Conservation (phyloP, 2,113 vertebrate species). For the Sceloporus tristichus region DNA sequence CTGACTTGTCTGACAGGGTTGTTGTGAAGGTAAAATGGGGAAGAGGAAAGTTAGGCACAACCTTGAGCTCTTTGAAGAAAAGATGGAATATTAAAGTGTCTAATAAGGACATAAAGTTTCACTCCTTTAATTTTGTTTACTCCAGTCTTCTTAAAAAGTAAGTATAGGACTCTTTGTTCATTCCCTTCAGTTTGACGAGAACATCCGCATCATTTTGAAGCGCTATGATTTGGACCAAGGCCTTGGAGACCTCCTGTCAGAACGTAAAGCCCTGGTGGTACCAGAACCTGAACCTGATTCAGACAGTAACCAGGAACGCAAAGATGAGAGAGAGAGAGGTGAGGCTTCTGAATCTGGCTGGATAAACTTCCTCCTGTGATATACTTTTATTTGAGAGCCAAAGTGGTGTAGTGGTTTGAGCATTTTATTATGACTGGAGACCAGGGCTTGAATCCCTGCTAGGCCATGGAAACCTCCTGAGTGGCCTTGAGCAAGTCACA, state of each 20-base stretch:
- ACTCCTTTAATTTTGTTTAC: neutral
- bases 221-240: slow-evolving; percentile 87
- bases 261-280: slow-evolving; percentile 82
- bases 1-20: neutral
- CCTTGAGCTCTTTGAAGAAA: neutral
- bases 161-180: neutral
- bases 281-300: slow-evolving; percentile 93
- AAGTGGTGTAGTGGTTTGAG: no score
- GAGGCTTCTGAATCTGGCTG: slow-evolving; percentile 39
- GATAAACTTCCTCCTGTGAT: neutral
- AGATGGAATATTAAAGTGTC: neutral
- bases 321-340: slow-evolving; percentile 83
- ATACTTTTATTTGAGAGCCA: no score
- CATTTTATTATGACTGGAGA: no score
- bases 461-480: no score
- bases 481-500: no score
- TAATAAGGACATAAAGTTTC: neutral
- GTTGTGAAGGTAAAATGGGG: neutral
- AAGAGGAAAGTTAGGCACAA: neutral
- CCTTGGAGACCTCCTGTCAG: slow-evolving; percentile 85
- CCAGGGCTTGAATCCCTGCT: no score
- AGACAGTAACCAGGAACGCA: slow-evolving; percentile 94
- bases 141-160: slow-evolving; percentile 13
- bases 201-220: slow-evolving; percentile 87
- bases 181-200: slow-evolving; percentile 90